Evolutionary conservation across 1,140 invertebrate genomes (phyloP), one percentile per base, ranked within the genome.

Genomic region (Ectropis grisescens): DNA sequence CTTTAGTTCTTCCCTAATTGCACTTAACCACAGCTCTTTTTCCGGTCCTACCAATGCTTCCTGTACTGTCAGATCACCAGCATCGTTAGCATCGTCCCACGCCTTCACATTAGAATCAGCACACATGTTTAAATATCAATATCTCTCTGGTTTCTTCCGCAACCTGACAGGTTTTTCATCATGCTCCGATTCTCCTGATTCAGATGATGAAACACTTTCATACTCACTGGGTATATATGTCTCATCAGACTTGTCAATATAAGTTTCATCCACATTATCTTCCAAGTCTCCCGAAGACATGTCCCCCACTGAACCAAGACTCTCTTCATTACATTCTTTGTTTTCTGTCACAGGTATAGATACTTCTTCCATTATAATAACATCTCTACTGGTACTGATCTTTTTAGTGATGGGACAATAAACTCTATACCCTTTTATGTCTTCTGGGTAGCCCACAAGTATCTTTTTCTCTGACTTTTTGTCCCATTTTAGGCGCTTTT

Each of bases 401-500:
- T 53, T 58, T 13, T 45, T 41, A 24, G 39, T 61, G 13, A 37
- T 40, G 6, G 45, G 41, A 37, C 58, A 23, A 32, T 45, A 52
- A 11, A 75, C 24, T 26, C 55, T 37, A 38, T 71, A 69, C 14
- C 49, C 60, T 25, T 62, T 64, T 6, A 38, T 42, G 15, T 41
- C 33, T 33, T 53, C 38, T 22, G 24, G 23, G 37, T 59, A 80
- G 25, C 68, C 74, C 28, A 80, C 48, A 30, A 80, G 49, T 10
- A 69, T 37, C 3, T 27, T 10, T 38, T 56, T 27, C 22, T 37
- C 28, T 19, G 38, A 28, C 31, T 47, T 56, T 13, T 31, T 31
- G 14, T 47, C 46, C 32, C 30, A 48, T 34, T 58, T 58, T 16
- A 19, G 10, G n/a, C 37, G 13, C n/a, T 40, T 42, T 37, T 46